Evolutionary conservation across 1,140 invertebrate species (phyloP), one percentile per base, ranked within the genome.

Genomic region (Papilio machaon): DNA sequence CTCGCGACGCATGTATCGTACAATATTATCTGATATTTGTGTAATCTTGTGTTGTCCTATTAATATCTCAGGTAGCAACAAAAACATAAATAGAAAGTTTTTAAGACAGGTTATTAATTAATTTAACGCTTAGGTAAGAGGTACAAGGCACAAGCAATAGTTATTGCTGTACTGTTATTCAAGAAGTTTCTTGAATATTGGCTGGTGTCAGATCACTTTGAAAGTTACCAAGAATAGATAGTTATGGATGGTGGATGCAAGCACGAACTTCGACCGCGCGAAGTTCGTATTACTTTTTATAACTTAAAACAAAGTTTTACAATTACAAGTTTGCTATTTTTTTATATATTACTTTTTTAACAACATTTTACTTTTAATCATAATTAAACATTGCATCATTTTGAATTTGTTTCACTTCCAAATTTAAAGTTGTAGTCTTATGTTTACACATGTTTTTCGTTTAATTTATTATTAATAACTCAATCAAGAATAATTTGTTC

Each of bases 401-500:
- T 6, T 43, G 38, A 43, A 43, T 4, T 43, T 43, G 38, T 43
- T 6, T 43, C 38, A 6, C 3, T 43, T 4, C 4, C 38, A 43
- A 43, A 43, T 7, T 43, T 4, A 43, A 43, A 3, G 6, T 58
- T n/a, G n/a, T 58, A 19, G 8, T 23, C 9, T 23, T 60, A 19
- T 13, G 10, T 64, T 30, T 30, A 4, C 10, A 64, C 11, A 64
- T 19, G 30, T 35, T 15, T 70, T 35, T 38, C 11, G 10, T 38
- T 17, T 35, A 35, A 70, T 38, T 30, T 64, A 70, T 70, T 35
- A 70, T 30, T 70, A 10, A 70, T 70, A 70, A 70, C 38, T 70
- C 30, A 70, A 70, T 70, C 13, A 70, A 13, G 11, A 30, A 64
- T 43, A 4, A 43, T 43, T 2, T 43, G 38, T 43, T 43, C 38